Evolutionary conservation across 2,888 invertebrate genomes (phyloP).

Genomic region (Drosophila mulleri): DNA sequence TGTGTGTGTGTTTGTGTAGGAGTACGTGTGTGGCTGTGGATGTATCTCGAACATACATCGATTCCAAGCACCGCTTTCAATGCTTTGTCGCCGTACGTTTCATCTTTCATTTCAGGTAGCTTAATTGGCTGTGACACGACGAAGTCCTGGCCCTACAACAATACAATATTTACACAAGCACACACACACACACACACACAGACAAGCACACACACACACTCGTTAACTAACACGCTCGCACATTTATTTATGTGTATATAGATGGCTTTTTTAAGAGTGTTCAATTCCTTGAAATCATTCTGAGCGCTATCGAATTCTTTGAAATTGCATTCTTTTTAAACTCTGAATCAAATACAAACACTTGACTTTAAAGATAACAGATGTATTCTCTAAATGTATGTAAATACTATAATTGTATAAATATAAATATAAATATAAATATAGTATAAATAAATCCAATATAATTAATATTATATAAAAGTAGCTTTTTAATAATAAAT

Average conservation of each 20-base stretch:
- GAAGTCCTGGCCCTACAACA: constrained; percentile 33
- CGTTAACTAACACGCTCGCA: background rate
- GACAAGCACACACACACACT: constrained; percentile 3
- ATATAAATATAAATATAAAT: too few relatives aligned
- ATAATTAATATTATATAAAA: too few relatives aligned
- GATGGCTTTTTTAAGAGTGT: background rate
- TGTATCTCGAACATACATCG: constrained; percentile 19
- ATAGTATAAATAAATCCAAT: too few relatives aligned
- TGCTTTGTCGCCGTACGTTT: constrained; percentile 34
- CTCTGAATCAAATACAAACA: background rate
- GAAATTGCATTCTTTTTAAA: background rate
- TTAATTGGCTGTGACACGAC: constrained; percentile 71
- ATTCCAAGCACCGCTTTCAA: constrained; percentile 33
- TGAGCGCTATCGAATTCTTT: background rate
- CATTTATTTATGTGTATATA: background rate
- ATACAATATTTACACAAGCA: constrained; percentile 9
- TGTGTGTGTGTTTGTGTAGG: background rate
- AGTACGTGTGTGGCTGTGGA: constrained; percentile 4
- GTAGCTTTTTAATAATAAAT: too few relatives aligned
- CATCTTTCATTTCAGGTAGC: constrained; percentile 58
- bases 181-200: constrained; percentile 3
- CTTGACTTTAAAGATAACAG: background rate
- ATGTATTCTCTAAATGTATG: too few relatives aligned
- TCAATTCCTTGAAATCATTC: background rate
- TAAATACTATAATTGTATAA: too few relatives aligned